Conservation (phyloP, 2,888 invertebrate species). For the Apamea epomidion region DNA sequence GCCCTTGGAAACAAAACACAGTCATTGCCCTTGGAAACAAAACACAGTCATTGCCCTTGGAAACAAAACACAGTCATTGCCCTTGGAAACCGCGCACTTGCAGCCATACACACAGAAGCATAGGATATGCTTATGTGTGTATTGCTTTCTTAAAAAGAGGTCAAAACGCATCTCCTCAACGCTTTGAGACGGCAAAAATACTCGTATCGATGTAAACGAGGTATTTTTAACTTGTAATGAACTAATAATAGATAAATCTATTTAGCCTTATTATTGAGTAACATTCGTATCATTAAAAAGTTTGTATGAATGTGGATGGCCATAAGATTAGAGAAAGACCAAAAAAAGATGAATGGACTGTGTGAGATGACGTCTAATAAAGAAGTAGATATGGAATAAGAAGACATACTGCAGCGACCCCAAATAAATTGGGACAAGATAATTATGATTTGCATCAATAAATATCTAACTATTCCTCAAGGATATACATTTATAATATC, state of each 20-base stretch:
- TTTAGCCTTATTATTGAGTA: neutral
- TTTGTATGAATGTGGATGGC: neutral
- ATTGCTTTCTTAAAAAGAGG: neutral
- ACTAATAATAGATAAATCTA: neutral
- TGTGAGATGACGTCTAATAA: too few species aligned
- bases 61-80: neutral
- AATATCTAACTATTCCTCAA: neutral
- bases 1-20: neutral
- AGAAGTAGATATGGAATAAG: neutral
- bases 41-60: neutral
- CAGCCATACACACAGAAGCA: neutral
- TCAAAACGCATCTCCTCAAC: neutral
- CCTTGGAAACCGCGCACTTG: neutral
- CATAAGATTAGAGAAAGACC: neutral
- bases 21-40: neutral
- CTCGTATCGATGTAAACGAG: neutral
- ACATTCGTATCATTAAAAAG: neutral
- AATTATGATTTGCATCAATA: neutral
- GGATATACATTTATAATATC: neutral
- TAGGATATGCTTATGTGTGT: too few species aligned
- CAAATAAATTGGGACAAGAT: neutral
- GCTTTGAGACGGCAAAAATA: neutral
- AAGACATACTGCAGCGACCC: neutral
- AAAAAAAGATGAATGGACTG: neutral
- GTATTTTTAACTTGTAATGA: neutral